phyloP scores from a whole-genome alignment of 2,888 invertebrate species.

The Anoplius nigerrimus region DNA sequence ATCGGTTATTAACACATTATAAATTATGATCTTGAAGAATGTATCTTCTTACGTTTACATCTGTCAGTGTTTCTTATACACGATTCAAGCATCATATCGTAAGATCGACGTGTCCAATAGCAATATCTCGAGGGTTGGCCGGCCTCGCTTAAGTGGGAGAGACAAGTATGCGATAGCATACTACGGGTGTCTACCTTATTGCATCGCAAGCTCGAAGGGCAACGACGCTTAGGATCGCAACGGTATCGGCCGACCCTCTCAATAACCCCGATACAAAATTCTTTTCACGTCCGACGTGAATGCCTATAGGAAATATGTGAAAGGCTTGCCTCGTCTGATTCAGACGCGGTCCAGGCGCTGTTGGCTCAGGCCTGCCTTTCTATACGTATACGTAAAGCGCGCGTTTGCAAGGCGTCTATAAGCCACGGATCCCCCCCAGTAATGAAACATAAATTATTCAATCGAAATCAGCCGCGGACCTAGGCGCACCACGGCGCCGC shows the following conservation, averaged over 20 bases:
- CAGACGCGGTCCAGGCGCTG: conserved; percentile 55
- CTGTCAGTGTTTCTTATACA: background rate
- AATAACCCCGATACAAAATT: conserved; percentile 74
- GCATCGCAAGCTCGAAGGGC: conserved; percentile 17
- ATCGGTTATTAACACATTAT: too few relatives aligned
- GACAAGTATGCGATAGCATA: too few relatives aligned
- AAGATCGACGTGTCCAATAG: too few relatives aligned
- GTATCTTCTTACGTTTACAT: background rate
- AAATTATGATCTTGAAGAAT: background rate
- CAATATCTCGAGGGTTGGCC: too few relatives aligned
- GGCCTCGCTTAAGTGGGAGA: too few relatives aligned
- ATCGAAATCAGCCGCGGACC: conserved; percentile 73
- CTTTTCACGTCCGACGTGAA: conserved; percentile 68
- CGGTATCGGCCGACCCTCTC: conserved; percentile 55
- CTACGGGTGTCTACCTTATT: too few relatives aligned
- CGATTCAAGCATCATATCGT: too few relatives aligned
- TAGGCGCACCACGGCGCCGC: conserved; percentile 4
- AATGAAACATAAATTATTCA: conserved; percentile 76
- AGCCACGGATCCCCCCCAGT: conserved; percentile 67
- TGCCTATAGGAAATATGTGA: conserved; percentile 74
- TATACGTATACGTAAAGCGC: conserved; percentile 69
- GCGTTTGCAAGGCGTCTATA: conserved; percentile 74
- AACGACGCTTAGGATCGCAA: conserved; percentile 38
- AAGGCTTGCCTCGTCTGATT: conserved; percentile 64
- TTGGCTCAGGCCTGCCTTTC: conserved; percentile 71